Evolutionary conservation across 2,888 invertebrate species (phyloP), one percentile per base, ranked within the genome.

Genomic region (Drosophila conformis): DNA sequence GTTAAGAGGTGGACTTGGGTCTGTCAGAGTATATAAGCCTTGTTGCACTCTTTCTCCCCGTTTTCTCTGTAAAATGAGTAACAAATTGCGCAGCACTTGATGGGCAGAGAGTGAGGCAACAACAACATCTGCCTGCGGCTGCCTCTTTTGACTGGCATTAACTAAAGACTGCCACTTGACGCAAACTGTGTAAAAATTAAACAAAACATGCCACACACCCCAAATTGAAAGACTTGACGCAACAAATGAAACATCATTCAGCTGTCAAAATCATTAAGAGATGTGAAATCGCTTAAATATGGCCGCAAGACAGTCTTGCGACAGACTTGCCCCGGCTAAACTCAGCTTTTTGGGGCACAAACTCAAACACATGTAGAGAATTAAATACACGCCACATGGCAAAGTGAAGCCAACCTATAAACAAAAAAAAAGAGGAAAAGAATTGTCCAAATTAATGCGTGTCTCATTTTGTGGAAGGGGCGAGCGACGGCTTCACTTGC

Each of bases 251-350:
- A 85, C 87, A 90, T 90, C 91, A 89, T 87, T 90, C 84, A 90
- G 87, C 91, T 91, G 91, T 91, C 91, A 91, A 88, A 91, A 80
- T 90, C 89, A 91, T 91, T 90, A 90, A 86, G 85, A 87, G 84
- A 87, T 91, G 85, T 91, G 83, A 86, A 91, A 91, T 90, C 90
- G 88, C 78, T 86, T 86, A 88, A 86, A 86, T 80, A 73, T 89
- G 85, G 66, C 69, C 53, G 69, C 73, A 64, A 73, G 62, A 42
- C 51, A 10, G 21, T 46, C 46, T 53, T 67, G 48, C 72, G 51
- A 52, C 67, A 61, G 46, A 48, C 36, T 35, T 18, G 33, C 35
- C 62, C 31, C 46, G 18, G 57, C 62, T 69, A 81, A 89, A 76
- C 85, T 78, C 38, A 84, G 83, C 83, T 83, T 83, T 27, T 27